Conservation (phyloP, 2,113 vertebrate genomes). For the Echinops telfairi region DNA sequence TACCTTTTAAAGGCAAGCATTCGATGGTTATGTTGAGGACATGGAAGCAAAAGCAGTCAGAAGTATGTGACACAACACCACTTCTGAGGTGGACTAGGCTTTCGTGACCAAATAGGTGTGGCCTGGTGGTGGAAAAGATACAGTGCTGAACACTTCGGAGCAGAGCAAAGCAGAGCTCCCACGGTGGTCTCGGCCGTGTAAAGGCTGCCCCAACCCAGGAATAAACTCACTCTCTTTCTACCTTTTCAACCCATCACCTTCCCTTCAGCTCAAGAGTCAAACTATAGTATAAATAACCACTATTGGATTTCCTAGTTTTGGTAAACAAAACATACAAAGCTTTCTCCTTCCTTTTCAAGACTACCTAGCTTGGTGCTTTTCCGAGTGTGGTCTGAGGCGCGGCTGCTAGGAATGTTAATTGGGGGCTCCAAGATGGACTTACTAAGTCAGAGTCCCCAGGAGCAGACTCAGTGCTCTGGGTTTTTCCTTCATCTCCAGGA, state of each 20-base stretch:
- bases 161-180: neutral
- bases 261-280: neutral
- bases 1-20: conserved; percentile 18
- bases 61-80: conserved; percentile 17
- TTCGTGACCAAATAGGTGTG: neutral
- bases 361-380: neutral
- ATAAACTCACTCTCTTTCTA: neutral
- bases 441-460: conserved; percentile 6
- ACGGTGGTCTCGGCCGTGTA: neutral
- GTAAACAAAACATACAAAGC: too few species aligned
- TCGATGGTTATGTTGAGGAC: conserved; percentile 29
- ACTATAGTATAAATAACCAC: neutral
- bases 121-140: neutral
- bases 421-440: neutral
- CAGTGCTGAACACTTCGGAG: neutral
- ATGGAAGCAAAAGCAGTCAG: neutral
- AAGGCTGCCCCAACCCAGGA: neutral
- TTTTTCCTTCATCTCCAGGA: conserved; percentile 16
- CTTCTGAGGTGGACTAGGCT: neutral
- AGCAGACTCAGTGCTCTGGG: neutral
- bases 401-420: conserved; percentile 6
- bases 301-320: neutral
- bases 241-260: neutral
- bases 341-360: neutral
- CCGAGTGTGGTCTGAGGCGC: neutral